Conservation (phyloP, 2,888 invertebrate species). For the Bombyx huttoni region DNA sequence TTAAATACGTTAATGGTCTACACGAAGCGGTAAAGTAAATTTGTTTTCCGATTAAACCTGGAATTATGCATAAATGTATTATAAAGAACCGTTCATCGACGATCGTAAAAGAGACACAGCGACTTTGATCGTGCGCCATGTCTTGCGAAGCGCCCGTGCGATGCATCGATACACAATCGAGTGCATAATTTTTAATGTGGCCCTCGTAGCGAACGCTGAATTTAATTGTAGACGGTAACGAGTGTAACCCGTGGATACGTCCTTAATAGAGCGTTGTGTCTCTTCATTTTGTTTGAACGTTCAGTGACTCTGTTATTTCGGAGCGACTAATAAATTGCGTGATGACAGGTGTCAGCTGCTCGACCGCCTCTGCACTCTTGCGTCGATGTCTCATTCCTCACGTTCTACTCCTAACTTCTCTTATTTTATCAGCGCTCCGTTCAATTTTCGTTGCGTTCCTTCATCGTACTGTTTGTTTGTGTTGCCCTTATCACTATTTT, state of each 20-base stretch:
- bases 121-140: constrained; percentile 21
- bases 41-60: constrained; percentile 11
- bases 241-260: constrained; percentile 49
- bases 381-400: constrained; percentile 72
- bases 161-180: constrained; percentile 12
- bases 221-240: constrained; percentile 53
- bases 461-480: constrained; percentile 55
- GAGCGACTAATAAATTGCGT: constrained; percentile 70
- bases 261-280: constrained; percentile 67
- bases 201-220: constrained; percentile 27
- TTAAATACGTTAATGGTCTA: background rate
- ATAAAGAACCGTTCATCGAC: constrained; percentile 13
- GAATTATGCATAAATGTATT: constrained; percentile 17
- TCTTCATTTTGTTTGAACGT: constrained; percentile 67
- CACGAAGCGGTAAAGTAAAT: background rate
- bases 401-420: constrained; percentile 68
- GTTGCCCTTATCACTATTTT: constrained; percentile 36
- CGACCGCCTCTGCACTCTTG: constrained; percentile 71
- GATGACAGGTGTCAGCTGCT: constrained; percentile 73
- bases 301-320: constrained; percentile 69
- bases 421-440: constrained; percentile 70
- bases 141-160: constrained; percentile 11
- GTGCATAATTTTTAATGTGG: constrained; percentile 17
- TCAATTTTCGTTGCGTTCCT: constrained; percentile 65
- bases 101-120: constrained; percentile 21